Conservation (phyloP, 2,797 vertebrate species). For the Enteromius treurensis region DNA sequence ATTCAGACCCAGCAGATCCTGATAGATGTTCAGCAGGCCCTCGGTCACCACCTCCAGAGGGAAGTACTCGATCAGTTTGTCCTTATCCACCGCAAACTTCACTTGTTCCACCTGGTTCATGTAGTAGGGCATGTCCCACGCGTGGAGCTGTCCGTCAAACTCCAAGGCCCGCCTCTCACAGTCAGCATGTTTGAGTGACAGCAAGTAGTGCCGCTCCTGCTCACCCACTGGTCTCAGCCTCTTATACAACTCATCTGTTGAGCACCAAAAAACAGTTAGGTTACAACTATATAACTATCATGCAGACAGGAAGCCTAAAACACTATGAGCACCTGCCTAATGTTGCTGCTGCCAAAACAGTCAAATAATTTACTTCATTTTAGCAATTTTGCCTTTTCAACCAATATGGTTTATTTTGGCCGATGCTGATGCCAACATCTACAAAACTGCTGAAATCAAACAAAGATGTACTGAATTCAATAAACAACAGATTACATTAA, state of each 20-base stretch:
- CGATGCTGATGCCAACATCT: neutral
- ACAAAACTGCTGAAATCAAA: neutral
- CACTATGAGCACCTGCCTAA: neutral
- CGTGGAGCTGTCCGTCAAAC: constrained; percentile 89
- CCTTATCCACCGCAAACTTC: constrained; percentile 91
- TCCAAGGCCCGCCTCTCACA: constrained; percentile 80
- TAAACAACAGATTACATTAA: too few species aligned
- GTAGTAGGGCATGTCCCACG: constrained; percentile 94
- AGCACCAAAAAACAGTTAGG: constrained; percentile 37
- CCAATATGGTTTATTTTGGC: neutral
- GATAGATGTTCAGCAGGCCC: constrained; percentile 89
- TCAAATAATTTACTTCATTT: neutral
- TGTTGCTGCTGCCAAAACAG: neutral
- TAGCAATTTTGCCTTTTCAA: neutral
- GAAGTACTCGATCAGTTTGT: constrained; percentile 93
- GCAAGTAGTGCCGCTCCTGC: constrained; percentile 86
- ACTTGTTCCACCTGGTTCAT: constrained; percentile 92
- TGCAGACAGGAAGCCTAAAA: neutral
- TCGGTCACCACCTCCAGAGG: constrained; percentile 89
- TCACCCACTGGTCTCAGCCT: constrained; percentile 84
- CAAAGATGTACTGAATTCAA: neutral
- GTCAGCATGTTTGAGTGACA: constrained; percentile 88
- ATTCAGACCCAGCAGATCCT: constrained; percentile 88
- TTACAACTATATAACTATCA: neutral
- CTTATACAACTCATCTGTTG: constrained; percentile 85